Evolutionary conservation across 2,888 invertebrate species (phyloP).

Genomic region (Callyntrura sp.): DNA sequence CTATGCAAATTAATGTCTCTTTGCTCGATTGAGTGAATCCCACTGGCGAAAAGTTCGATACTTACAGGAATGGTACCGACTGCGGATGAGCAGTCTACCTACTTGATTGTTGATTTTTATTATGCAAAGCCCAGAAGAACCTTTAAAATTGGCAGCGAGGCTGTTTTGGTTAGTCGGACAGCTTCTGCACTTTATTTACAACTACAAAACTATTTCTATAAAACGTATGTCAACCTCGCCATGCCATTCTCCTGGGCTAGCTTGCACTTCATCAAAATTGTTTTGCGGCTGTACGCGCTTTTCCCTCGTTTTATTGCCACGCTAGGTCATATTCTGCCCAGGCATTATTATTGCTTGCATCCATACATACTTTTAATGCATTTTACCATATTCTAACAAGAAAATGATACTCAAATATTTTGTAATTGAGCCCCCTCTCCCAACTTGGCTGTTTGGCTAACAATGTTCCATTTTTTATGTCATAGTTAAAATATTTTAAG

Average conservation of each 20-base stretch:
- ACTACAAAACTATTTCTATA: slow-evolving; percentile 27
- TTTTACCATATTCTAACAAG: neutral
- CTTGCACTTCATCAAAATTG: neutral
- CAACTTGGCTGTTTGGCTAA: neutral
- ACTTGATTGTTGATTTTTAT: slow-evolving; percentile 23
- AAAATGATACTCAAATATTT: neutral
- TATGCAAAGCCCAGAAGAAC: slow-evolving; percentile 52
- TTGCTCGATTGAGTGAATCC: neutral
- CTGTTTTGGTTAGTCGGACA: slow-evolving; percentile 37
- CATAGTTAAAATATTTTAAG: neutral
- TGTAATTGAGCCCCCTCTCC: slow-evolving; percentile 12
- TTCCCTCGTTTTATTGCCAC: neutral
- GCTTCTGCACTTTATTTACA: slow-evolving; percentile 61
- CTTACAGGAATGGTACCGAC: too few relatives aligned
- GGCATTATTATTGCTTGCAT: neutral
- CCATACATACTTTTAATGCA: neutral
- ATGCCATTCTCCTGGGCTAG: neutral
- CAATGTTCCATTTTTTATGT: slow-evolving; percentile 32
- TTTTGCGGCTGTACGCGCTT: neutral
- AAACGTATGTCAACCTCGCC: slow-evolving; percentile 10
- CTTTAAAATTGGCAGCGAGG: slow-evolving; percentile 44
- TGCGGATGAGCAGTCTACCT: neutral
- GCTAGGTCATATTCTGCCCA: too few relatives aligned
- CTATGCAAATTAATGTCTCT: slow-evolving; percentile 70
- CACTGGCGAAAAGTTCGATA: neutral